Conservation (phyloP, 2,797 vertebrate genomes). For the Hippoglossus hippoglossus region DNA sequence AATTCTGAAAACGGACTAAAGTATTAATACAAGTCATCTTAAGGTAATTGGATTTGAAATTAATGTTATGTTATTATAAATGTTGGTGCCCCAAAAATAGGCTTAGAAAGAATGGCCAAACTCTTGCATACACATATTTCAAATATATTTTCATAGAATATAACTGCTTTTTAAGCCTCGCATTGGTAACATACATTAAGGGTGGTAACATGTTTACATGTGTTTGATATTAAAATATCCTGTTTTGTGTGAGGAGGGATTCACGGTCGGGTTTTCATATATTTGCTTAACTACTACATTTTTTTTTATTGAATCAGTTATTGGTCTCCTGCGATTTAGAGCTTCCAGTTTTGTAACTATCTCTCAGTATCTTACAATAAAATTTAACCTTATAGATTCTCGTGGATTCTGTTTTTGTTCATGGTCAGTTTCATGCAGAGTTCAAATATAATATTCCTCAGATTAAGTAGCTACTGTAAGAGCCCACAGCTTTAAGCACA, state of each 20-base stretch:
- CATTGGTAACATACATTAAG: constrained; percentile 15
- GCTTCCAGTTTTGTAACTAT: constrained; percentile 44
- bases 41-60: constrained; percentile 22
- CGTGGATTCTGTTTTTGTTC: constrained; percentile 26
- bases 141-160: constrained; percentile 18
- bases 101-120: constrained; percentile 20
- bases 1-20: constrained; percentile 5
- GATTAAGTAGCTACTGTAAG: not conserved
- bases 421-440: not conserved
- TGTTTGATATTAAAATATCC: constrained; percentile 25
- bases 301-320: not conserved
- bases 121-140: constrained; percentile 21
- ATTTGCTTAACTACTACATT: not conserved
- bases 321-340: constrained; percentile 22
- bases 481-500: not conserved
- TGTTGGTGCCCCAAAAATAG: constrained; percentile 3
- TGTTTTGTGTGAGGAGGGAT: constrained; percentile 30
- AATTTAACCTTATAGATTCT: constrained; percentile 29
- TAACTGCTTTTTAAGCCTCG: constrained; percentile 27
- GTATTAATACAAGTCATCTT: constrained; percentile 15
- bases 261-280: constrained; percentile 27
- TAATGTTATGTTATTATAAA: constrained; percentile 2
- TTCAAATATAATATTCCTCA: not conserved
- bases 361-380: constrained; percentile 66
- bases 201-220: constrained; percentile 28